Base-by-base conservation (phyloP, 2,888 invertebrate species). In the Syrphus vitripennis region DNA sequence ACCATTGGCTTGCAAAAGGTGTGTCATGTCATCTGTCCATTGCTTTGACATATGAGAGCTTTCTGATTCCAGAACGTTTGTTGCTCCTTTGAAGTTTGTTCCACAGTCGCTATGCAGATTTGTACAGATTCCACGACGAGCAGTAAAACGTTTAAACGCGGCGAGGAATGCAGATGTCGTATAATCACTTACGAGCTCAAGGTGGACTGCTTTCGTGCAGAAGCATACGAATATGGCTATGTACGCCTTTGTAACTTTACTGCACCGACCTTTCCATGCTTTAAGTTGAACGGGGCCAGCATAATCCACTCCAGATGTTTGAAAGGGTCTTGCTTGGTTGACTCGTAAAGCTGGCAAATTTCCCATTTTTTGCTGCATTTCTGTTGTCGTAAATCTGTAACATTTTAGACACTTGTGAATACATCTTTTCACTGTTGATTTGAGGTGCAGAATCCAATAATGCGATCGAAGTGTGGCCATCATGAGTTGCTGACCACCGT, bases 161-260 rank as follows among this genome's bases (percentile, higher is more conserved):
- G 78, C 67, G 4, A 78, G 48, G 40, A 83, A 72, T 34, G 71
- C 65, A 3, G 70, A 16, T 1, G 67, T 67, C 6, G 37, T 57
- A 9, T 77, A 19, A n/a, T n/a, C n/a, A n/a, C 61, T 69, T 1
- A 81, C 72, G 9, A 80, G 61, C 12, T 80, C 80, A 1, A 83
- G 34, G n/a, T 83, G 87, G 4, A 87, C 26, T 9, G 72, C 79
- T 31, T 83, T 87, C 14, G 75, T 87, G 12, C 29, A 37, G 42
- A 86, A 74, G 21, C 70, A 86, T 14, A 86, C 10, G 12, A 82
- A 86, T 5, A 86, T 63, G 4, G 76, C 76, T 14, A 82, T 82
- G 48, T 82, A 75, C n/a, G 70, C 82, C 31, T 79, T 86, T 0
- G 34, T 37, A 0, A 65, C 26, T 45, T 78, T 78, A 31, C 5